phyloP scores from a whole-genome alignment of 2,797 vertebrate genomes.

The Oceanodroma leucorhoa region DNA sequence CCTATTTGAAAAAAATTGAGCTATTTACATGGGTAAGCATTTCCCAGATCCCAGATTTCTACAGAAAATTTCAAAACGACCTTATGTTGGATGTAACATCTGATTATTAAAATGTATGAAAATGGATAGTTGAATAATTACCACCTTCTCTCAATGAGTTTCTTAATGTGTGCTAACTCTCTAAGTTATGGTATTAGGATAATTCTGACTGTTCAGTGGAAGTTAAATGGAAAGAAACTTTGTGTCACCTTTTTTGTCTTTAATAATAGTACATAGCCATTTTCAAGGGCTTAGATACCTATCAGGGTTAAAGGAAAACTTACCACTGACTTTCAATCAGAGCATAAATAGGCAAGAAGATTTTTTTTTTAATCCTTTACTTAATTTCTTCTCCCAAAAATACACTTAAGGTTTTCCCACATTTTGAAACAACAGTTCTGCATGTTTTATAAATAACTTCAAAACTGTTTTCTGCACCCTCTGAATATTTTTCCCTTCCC shows the following conservation, averaged over 20 bases:
- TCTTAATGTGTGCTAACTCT: neutral
- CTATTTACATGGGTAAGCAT: neutral
- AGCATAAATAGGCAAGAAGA: neutral
- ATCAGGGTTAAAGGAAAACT: neutral
- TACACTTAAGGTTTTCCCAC: neutral
- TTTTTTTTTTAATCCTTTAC: neutral
- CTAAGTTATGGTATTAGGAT: neutral
- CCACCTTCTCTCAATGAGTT: neutral
- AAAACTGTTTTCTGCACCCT: neutral
- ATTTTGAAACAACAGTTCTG: neutral
- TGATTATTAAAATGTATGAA: slow-evolving; percentile 36
- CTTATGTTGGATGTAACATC: neutral
- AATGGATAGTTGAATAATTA: slow-evolving; percentile 28
- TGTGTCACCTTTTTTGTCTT: neutral
- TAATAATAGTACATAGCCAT: neutral
- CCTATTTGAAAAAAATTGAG: neutral
- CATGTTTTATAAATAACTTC: neutral
- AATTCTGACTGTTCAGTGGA: neutral
- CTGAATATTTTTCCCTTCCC: neutral
- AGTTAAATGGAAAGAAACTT: neutral
- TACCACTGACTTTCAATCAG: neutral
- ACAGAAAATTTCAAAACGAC: neutral
- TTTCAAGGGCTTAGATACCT: neutral
- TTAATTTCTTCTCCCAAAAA: neutral
- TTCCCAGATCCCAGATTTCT: neutral